Evolutionary conservation across 1,140 invertebrate species (phyloP), one percentile per base, ranked within the genome.

Genomic region (Glossosoma conforme): DNA sequence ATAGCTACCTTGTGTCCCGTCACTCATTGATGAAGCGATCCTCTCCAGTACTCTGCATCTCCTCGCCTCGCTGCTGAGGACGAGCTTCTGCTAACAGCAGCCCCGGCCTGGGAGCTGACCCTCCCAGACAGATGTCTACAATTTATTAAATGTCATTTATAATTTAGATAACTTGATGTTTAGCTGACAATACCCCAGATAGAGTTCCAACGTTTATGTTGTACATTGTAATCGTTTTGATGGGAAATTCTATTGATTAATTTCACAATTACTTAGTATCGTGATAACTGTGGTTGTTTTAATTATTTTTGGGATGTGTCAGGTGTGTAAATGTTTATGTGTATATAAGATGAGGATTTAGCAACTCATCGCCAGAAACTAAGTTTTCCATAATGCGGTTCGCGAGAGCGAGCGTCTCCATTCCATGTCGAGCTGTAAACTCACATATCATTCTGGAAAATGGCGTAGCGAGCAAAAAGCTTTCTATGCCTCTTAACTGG

Each of bases 151-250:
- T 45, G 25, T 52, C 50, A 44, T 52, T 35, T 37, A 22, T 13
- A 45, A 49, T 48, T 54, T 54, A 56, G 54, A 48, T 49, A 45
- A 42, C 41, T 58, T 44, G 43, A 54, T 58, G 56, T 58, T 57
- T 58, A 58, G 56, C 35, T 54, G 33, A 45, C 41, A 50, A 52
- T 58, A 51, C 41, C 56, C 56, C 56, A 43, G 19, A 58, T 58
- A 58, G 56, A 35, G 38, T 42, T 58, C 56, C 56, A 52, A 51
- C 42, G 47, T 58, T 46, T 58, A 51, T 58, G 56, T 58, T 54
- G 56, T 58, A 51, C 40, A 51, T 51, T 53, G 40, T 48, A 36
- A 43, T 42, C n/a, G 24, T 43, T 32, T 50, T 50, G 14, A 43
- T 43, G 40, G 38, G 32, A 50, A 50, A 43, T 38, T 38, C 10